These are phyloP conservation scores for Tenthredo amoena DNA, from an alignment of 2,888 invertebrate species.

Conservation along the genomic window DNA sequence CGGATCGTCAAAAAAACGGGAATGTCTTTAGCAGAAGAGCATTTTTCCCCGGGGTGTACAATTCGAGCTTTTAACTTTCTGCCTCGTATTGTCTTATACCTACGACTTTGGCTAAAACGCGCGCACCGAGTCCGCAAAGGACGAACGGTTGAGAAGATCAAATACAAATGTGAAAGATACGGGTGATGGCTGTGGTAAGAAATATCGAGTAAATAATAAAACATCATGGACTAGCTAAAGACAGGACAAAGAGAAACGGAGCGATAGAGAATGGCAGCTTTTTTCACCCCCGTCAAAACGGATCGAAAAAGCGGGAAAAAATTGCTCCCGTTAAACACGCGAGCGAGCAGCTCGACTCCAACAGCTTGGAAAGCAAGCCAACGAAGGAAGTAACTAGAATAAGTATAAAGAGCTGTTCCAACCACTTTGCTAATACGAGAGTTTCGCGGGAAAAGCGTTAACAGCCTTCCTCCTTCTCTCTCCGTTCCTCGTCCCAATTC, in stretches of 20 bases:
- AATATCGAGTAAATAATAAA: constrained; percentile 8
- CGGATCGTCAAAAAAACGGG: not conserved
- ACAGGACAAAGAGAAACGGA: not conserved
- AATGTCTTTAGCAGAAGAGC: not conserved
- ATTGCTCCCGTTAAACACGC: constrained; percentile 29
- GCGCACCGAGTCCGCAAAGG: not conserved
- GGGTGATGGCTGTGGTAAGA: not conserved
- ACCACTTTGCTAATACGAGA: constrained; percentile 34
- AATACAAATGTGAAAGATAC: not conserved
- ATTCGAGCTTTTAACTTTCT: not conserved
- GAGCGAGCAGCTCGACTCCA: not conserved
- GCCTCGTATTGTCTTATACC: not conserved
- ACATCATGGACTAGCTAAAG: not conserved
- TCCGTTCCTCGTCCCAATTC: constrained; percentile 1
- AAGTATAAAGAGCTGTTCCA: constrained; percentile 34
- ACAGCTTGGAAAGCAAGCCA: not conserved
- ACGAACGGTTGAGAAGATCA: not conserved
- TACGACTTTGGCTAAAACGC: not conserved
- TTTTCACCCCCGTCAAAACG: constrained; percentile 1
- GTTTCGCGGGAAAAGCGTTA: constrained; percentile 46
- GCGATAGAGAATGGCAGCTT: not conserved
- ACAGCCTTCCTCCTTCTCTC: constrained; percentile 40
- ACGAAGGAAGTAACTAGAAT: constrained; percentile 15
- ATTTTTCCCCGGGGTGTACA: not conserved
- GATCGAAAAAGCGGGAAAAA: constrained; percentile 22